Percentiles rank a stretch among this genome's conserved stretches.
These are phyloP conservation scores for Tamias sibiricus DNA, from an alignment of 2,113 vertebrate species.

Conservation along the genomic window DNA sequence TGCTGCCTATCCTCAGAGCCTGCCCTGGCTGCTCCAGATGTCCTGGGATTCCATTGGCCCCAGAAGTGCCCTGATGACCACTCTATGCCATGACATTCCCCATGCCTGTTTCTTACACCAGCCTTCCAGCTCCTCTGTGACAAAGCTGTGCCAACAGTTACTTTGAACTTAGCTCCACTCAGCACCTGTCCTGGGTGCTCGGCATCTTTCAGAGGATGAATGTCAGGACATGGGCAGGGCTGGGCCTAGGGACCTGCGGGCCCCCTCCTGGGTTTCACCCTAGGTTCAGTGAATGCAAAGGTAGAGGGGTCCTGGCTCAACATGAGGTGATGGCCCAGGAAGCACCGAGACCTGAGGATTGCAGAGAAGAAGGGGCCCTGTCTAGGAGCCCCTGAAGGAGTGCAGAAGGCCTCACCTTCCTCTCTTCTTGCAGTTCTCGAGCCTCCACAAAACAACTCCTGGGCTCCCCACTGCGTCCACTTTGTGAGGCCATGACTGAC, in stretches of 20 bases:
- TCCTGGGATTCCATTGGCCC: neutral
- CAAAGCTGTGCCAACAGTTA: neutral
- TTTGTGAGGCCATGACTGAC: conserved; percentile 66
- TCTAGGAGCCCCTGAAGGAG: neutral
- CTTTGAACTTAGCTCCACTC: neutral
- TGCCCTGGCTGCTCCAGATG: neutral
- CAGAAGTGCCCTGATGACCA: neutral
- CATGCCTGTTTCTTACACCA: neutral
- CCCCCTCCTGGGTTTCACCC: fast-evolving
- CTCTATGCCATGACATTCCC: neutral
- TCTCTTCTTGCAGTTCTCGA: neutral
- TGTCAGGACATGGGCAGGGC: no score
- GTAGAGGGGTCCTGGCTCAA: neutral
- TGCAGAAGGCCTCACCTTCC: neutral
- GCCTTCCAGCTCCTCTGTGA: neutral
- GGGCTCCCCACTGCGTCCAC: conserved; percentile 41
- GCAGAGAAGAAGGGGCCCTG: neutral
- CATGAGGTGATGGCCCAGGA: neutral
- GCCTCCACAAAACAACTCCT: neutral
- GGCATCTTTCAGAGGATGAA: neutral
- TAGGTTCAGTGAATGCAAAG: neutral
- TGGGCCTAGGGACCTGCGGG: neutral
- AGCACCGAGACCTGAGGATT: no score
- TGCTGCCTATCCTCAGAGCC: neutral
- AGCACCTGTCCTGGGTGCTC: neutral